Conservation (phyloP, 2,888 invertebrate genomes). For the Gastracanthus pulcherrimus region DNA sequence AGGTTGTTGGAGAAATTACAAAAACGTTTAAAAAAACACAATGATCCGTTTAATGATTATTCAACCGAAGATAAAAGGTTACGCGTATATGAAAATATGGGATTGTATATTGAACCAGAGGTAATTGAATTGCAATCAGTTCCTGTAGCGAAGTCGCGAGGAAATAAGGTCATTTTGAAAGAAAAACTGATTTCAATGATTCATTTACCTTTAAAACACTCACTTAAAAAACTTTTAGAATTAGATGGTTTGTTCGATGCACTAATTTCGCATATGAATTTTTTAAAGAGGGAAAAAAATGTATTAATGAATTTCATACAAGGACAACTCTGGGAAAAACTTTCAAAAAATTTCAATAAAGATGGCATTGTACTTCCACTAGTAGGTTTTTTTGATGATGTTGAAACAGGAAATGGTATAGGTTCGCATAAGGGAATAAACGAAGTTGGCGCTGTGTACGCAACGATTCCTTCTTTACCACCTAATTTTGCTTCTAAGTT, state of each 20-base stretch:
- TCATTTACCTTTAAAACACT: background rate
- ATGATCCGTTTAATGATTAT: background rate
- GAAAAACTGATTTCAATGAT: background rate
- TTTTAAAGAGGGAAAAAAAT: background rate
- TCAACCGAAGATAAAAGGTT: background rate
- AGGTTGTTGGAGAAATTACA: background rate
- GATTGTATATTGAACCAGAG: background rate
- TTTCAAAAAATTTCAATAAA: background rate
- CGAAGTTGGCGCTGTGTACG: slow-evolving; percentile 52
- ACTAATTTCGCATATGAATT: background rate
- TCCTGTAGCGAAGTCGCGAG: background rate
- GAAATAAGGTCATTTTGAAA: background rate
- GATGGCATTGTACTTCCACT: slow-evolving; percentile 45
- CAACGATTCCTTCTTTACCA: slow-evolving; percentile 48
- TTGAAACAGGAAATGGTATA: slow-evolving; percentile 54
- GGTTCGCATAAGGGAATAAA: slow-evolving; percentile 47
- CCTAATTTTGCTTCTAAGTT: slow-evolving; percentile 52
- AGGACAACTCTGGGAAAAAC: background rate
- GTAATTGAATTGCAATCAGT: background rate
- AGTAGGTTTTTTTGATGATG: slow-evolving; percentile 55
- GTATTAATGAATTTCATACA: background rate
- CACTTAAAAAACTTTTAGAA: background rate
- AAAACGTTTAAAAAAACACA: background rate
- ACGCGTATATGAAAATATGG: background rate
- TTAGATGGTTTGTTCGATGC: background rate